phyloP scores from a whole-genome alignment of 2,113 vertebrate genomes.

The Argyrosomus japonicus region DNA sequence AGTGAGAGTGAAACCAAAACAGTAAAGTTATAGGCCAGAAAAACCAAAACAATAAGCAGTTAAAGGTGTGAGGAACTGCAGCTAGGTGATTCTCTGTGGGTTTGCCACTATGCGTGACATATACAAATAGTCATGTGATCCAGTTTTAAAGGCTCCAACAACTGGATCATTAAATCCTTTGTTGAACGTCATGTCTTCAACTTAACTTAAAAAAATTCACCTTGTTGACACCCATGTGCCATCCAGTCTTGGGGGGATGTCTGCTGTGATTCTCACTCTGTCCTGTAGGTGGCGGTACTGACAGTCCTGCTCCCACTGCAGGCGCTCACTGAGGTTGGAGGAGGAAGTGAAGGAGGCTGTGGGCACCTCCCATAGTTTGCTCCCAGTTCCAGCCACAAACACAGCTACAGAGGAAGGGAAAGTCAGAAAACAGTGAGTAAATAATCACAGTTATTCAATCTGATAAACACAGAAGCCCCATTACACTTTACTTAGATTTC shows the following conservation, averaged over 20 bases:
- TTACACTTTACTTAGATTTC: conserved; percentile 23
- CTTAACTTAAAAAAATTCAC: conserved; percentile 65
- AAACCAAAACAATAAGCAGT: neutral
- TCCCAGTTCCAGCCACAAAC: conserved; percentile 73
- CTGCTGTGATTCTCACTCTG: conserved; percentile 77
- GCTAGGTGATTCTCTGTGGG: neutral
- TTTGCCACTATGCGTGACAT: neutral
- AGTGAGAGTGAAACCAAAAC: neutral
- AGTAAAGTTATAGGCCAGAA: neutral
- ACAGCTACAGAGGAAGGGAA: conserved; percentile 61
- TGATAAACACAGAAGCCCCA: conserved; percentile 27
- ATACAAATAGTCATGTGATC: neutral
- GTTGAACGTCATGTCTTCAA: neutral
- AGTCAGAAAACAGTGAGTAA: conserved; percentile 33
- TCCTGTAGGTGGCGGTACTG: conserved; percentile 86
- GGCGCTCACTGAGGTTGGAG: conserved; percentile 66
- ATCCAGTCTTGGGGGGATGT: conserved; percentile 86
- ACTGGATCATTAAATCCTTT: neutral
- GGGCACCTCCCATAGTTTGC: conserved; percentile 81
- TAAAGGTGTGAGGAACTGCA: neutral
- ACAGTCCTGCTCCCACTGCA: conserved; percentile 85
- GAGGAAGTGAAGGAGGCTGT: conserved; percentile 57
- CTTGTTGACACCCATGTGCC: conserved; percentile 92
- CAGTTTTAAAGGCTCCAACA: neutral
- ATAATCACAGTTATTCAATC: conserved; percentile 9